These are phyloP conservation scores for Geopemphigus sp. DNA, from an alignment of 1,140 invertebrate species.

Conservation along the genomic window DNA sequence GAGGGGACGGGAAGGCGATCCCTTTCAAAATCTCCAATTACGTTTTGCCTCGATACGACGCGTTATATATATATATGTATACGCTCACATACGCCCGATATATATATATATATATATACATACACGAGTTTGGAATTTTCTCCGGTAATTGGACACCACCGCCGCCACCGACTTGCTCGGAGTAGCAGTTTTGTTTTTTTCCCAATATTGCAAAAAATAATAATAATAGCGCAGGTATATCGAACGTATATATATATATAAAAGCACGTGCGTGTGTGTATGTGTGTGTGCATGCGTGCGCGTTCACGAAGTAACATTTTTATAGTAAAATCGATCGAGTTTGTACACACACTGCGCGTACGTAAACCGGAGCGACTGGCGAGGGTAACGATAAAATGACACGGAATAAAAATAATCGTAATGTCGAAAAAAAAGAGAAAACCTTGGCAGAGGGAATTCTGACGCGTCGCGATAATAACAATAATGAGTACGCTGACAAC, in stretches of 20 bases:
- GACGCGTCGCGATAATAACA: constrained; percentile 28
- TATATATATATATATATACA: neutral
- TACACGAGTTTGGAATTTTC: constrained; percentile 41
- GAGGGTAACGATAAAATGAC: constrained; percentile 2
- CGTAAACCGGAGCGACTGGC: neutral
- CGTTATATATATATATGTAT: constrained; percentile 9
- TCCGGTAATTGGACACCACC: constrained; percentile 45
- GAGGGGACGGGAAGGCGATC: constrained; percentile 7
- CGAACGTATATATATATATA: no score
- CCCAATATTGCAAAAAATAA: neutral
- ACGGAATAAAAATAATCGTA: neutral
- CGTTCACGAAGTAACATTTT: constrained; percentile 1
- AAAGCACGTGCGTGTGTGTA: neutral
- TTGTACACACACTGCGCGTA: neutral
- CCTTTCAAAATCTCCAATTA: constrained; percentile 50
- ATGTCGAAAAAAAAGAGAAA: neutral
- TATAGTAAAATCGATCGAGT: constrained; percentile 19
- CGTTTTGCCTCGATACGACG: constrained; percentile 32
- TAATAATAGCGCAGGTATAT: neutral
- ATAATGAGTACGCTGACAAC: constrained; percentile 28
- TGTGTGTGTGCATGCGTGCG: neutral
- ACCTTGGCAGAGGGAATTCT: constrained; percentile 13
- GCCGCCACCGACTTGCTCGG: neutral
- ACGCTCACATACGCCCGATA: no score
- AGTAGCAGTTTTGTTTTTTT: constrained; percentile 20